Evolutionary conservation across 2,888 invertebrate genomes (phyloP).

Genomic region (Dermolepida albohirtum): DNA sequence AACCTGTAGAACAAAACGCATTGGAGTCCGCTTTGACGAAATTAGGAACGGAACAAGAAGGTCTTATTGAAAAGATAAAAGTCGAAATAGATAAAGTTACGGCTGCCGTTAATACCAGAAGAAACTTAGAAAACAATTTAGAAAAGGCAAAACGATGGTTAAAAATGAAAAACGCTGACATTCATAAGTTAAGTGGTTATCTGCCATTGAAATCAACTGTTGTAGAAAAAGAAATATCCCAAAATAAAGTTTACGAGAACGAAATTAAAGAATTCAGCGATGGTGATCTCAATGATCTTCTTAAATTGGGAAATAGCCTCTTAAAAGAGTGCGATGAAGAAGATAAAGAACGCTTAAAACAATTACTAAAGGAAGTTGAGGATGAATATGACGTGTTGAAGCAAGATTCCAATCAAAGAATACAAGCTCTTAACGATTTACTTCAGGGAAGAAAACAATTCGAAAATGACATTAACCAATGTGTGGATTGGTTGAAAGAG

Average conservation of each 20-base stretch:
- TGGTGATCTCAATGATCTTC: slow-evolving; percentile 78
- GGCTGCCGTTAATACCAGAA: slow-evolving; percentile 78
- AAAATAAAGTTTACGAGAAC: slow-evolving; percentile 79
- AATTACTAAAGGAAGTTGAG: slow-evolving; percentile 75
- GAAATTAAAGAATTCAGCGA: slow-evolving; percentile 84
- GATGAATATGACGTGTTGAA: slow-evolving; percentile 79
- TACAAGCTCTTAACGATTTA: slow-evolving; percentile 77
- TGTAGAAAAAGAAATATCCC: slow-evolving; percentile 84
- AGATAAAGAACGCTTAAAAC: slow-evolving; percentile 75
- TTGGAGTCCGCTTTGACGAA: slow-evolving; percentile 79
- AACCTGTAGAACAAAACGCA: slow-evolving; percentile 84
- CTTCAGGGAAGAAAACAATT: slow-evolving; percentile 83
- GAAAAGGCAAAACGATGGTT: slow-evolving; percentile 87
- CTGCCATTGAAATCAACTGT: slow-evolving; percentile 83
- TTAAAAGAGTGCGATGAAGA: slow-evolving; percentile 84
- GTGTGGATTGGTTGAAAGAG: slow-evolving; percentile 90
- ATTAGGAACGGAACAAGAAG: slow-evolving; percentile 80
- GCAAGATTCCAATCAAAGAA: slow-evolving; percentile 79
- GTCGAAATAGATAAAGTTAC: slow-evolving; percentile 79
- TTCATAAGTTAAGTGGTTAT: slow-evolving; percentile 80
- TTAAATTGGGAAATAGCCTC: slow-evolving; percentile 81
- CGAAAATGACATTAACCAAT: slow-evolving; percentile 83
- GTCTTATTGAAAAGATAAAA: slow-evolving; percentile 77
- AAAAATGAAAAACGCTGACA: slow-evolving; percentile 79
- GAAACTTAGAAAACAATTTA: slow-evolving; percentile 81